These are phyloP conservation scores for Poecilia latipinna DNA, from an alignment of 2,113 vertebrate genomes.

Conservation along the genomic window DNA sequence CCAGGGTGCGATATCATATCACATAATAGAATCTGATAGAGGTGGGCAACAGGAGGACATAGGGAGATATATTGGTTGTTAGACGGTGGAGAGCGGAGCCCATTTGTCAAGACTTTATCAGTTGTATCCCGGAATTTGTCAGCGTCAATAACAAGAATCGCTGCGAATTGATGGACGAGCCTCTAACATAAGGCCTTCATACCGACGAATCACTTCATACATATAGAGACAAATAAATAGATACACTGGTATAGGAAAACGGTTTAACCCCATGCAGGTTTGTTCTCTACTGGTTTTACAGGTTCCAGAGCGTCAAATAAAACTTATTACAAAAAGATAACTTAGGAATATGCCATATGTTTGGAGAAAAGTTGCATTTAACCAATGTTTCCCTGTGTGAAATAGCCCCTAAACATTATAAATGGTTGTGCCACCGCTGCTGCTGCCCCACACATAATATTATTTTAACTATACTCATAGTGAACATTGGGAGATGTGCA, in stretches of 20 bases:
- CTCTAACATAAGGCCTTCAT: conserved; percentile 20
- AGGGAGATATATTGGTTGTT: conserved; percentile 64
- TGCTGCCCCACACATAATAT: conserved; percentile 22
- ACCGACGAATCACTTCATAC: neutral
- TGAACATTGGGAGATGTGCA: conserved; percentile 40
- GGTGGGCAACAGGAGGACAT: conserved; percentile 34
- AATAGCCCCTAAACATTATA: too few species aligned
- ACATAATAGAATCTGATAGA: conserved; percentile 69
- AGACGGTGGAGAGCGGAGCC: conserved; percentile 36
- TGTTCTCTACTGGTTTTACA: neutral
- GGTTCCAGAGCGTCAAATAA: too few species aligned
- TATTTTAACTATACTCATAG: conserved; percentile 62
- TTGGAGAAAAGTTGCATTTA: too few species aligned
- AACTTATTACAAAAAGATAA: conserved; percentile 16
- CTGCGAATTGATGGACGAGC: conserved; percentile 48
- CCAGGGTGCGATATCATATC: conserved; percentile 63
- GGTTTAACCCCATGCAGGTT: neutral
- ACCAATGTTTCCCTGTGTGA: too few species aligned
- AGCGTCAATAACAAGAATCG: conserved; percentile 68
- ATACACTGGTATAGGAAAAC: neutral
- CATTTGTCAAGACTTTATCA: conserved; percentile 72
- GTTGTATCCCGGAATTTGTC: conserved; percentile 57
- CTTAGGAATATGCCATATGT: neutral
- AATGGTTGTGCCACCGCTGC: neutral
- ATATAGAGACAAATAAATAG: neutral